phyloP scores from a whole-genome alignment of 2,113 vertebrate species.

The Pyxicephalus adspersus region DNA sequence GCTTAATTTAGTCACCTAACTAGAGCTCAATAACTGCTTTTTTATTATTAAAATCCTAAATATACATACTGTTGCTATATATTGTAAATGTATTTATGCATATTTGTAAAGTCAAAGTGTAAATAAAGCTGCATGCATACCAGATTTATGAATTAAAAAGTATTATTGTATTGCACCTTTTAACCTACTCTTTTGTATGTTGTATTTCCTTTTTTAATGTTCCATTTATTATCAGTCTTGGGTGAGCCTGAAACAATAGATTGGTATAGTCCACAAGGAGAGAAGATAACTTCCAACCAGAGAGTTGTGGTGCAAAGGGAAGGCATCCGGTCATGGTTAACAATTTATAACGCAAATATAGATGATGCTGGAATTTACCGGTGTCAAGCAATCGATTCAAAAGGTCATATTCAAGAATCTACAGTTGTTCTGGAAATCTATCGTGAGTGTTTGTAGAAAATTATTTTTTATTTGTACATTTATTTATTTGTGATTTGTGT shows the following conservation, averaged over 20 bases:
- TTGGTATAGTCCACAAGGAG: conserved; percentile 95
- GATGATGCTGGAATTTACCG: conserved; percentile 97
- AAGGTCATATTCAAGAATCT: conserved; percentile 89
- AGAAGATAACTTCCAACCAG: conserved; percentile 84
- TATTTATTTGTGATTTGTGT: background rate
- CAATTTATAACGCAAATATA: conserved; percentile 93
- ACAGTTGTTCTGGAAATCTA: conserved; percentile 97
- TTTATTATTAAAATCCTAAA: too few relatives aligned
- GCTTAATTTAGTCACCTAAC: too few relatives aligned
- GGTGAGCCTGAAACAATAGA: conserved; percentile 91
- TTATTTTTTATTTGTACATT: background rate
- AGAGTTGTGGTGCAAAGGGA: conserved; percentile 90
- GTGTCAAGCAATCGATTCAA: conserved; percentile 87
- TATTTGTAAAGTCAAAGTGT: too few relatives aligned
- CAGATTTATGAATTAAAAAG: too few relatives aligned
- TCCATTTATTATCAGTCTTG: conserved; percentile 74
- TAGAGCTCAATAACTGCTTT: too few relatives aligned
- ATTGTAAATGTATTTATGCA: too few relatives aligned
- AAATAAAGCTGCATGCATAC: too few relatives aligned
- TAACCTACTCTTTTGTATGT: background rate
- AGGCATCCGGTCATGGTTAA: conserved; percentile 84
- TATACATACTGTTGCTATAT: too few relatives aligned
- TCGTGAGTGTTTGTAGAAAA: conserved; percentile 77
- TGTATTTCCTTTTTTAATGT: background rate
- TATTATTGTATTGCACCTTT: too few relatives aligned